Evolutionary conservation across 1,140 invertebrate species (phyloP).

Genomic region (Drosophila pandora): DNA sequence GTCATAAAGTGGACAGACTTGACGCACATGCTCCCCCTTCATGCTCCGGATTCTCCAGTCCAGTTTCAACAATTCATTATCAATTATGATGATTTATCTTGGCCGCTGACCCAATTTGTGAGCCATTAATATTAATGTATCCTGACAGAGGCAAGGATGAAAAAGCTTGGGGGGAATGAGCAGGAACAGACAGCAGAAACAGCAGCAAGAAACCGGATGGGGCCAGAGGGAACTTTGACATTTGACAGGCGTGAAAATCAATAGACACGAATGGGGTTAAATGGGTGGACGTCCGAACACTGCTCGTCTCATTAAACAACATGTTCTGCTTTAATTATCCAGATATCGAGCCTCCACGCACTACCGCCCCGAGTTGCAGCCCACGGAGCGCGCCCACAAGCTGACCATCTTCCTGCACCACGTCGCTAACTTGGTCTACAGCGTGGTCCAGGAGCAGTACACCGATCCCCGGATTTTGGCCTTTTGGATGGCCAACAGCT

Average conservation of each 20-base stretch:
- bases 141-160: constrained; percentile 11
- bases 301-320: constrained; percentile 5
- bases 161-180: neutral
- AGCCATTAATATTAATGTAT: constrained; percentile 75
- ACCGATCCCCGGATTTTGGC: constrained; percentile 93
- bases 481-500: constrained; percentile 98
- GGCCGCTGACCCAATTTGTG: constrained; percentile 77
- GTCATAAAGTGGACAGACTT: constrained; percentile 29
- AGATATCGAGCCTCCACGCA: constrained; percentile 96
- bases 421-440: constrained; percentile 93
- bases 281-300: neutral
- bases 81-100: constrained; percentile 82
- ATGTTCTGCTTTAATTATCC: constrained; percentile 16
- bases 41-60: neutral
- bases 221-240: constrained; percentile 34
- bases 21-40: constrained; percentile 12
- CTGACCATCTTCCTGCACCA: constrained; percentile 94
- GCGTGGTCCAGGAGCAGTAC: constrained; percentile 92
- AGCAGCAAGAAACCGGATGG: constrained; percentile 1
- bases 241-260: constrained; percentile 50
- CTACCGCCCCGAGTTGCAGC: constrained; percentile 95
- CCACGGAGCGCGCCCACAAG: constrained; percentile 94
- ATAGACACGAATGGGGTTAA: constrained; percentile 19
- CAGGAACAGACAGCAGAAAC: constrained; percentile 16
- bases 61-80: constrained; percentile 76